Evolutionary conservation across 2,888 invertebrate genomes (phyloP).

Genomic region (Criorhina ranunculi): DNA sequence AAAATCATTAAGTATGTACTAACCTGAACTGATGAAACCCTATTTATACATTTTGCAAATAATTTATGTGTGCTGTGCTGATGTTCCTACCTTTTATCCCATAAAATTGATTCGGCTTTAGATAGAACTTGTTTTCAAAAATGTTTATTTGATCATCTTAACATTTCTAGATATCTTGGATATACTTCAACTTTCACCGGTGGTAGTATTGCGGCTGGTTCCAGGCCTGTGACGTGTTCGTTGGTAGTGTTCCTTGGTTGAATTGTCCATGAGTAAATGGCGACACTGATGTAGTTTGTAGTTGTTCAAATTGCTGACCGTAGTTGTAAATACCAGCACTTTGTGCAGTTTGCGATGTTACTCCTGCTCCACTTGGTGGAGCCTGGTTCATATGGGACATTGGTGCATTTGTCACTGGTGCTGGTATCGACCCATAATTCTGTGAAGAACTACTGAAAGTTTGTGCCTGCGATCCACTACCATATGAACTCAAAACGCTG

Average conservation of each 20-base stretch:
- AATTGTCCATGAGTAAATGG: slow-evolving; percentile 60
- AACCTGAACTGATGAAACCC: too few species aligned
- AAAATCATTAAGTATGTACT: background rate
- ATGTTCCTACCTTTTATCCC: too few species aligned
- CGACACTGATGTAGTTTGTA: slow-evolving; percentile 26
- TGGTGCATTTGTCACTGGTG: slow-evolving; percentile 20
- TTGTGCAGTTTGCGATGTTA: slow-evolving; percentile 55
- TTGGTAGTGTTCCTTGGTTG: slow-evolving; percentile 55
- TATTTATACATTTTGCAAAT: too few species aligned
- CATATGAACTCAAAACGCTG: slow-evolving; percentile 82
- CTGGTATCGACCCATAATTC: slow-evolving; percentile 54
- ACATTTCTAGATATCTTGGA: slow-evolving; percentile 35
- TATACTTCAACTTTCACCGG: slow-evolving; percentile 38
- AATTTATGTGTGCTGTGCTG: too few species aligned
- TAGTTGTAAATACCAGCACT: slow-evolving; percentile 70
- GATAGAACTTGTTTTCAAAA: background rate
- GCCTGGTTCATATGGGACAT: slow-evolving; percentile 39
- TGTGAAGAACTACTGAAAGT: slow-evolving; percentile 52
- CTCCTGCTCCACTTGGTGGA: slow-evolving; percentile 14
- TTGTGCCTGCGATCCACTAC: slow-evolving; percentile 62
- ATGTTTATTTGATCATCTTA: slow-evolving; percentile 27
- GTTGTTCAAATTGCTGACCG: slow-evolving; percentile 62
- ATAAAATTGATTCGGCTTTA: too few species aligned
- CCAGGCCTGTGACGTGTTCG: slow-evolving; percentile 48
- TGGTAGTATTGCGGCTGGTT: slow-evolving; percentile 70